These are phyloP conservation scores for Chunga burmeisteri DNA, from an alignment of 2,113 vertebrate species.

Conservation along the genomic window DNA sequence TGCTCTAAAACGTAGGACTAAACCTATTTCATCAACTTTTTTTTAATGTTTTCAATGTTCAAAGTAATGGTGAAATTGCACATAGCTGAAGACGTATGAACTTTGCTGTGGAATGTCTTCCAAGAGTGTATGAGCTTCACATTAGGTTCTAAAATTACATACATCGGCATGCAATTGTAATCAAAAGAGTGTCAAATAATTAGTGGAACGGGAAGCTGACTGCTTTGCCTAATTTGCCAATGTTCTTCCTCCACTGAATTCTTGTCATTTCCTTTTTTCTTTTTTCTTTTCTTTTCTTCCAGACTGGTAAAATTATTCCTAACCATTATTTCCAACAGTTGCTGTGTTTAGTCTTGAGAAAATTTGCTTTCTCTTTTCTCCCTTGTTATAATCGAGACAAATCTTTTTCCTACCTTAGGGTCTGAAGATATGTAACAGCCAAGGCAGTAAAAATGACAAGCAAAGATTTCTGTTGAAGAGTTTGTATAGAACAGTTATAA, in stretches of 20 bases:
- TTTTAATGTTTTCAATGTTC: background rate
- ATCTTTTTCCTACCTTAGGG: background rate
- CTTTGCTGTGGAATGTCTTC: background rate
- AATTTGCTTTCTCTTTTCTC: background rate
- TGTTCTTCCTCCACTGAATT: background rate
- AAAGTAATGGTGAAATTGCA: background rate
- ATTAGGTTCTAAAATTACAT: background rate
- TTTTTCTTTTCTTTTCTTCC: background rate
- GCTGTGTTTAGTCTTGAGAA: slow-evolving; percentile 25
- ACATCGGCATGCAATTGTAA: background rate
- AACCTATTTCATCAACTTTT: background rate
- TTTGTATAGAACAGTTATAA: background rate
- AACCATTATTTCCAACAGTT: background rate
- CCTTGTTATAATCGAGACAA: background rate
- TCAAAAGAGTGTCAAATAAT: background rate
- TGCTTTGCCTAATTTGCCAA: slow-evolving; percentile 2
- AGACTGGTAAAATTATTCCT: background rate
- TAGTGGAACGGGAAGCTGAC: background rate
- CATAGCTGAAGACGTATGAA: background rate
- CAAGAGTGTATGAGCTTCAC: background rate
- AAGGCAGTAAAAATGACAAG: background rate
- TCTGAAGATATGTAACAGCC: background rate
- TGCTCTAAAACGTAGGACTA: background rate
- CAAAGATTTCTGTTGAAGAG: background rate
- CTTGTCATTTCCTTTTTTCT: background rate